Percentiles rank a stretch among this genome's conserved stretches.
phyloP scores from a whole-genome alignment of 2,888 invertebrate species.

The Dasypolia templi region DNA sequence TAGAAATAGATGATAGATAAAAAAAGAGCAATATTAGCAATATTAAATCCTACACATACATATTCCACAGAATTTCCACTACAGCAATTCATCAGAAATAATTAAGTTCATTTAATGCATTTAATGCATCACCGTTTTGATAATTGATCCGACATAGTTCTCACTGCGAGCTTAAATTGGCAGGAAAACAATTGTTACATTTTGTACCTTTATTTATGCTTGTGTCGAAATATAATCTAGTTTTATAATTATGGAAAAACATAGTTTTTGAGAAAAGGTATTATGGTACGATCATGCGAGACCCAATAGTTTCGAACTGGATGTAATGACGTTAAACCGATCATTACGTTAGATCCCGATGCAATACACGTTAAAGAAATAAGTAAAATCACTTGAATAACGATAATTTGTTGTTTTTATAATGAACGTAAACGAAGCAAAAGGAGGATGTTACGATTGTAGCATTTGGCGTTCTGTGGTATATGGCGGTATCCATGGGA shows the following conservation, averaged over 20 bases:
- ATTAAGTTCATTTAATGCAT: neutral
- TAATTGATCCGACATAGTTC: constrained; percentile 33
- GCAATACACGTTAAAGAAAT: neutral
- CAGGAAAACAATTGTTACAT: constrained; percentile 21
- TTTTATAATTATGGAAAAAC: neutral
- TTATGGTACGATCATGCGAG: neutral
- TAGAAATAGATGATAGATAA: neutral
- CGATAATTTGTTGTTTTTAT: neutral
- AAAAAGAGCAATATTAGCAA: neutral
- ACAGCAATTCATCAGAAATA: neutral
- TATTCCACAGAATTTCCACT: neutral
- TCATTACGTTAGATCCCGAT: neutral
- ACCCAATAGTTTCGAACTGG: neutral
- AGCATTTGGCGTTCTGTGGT: too few species aligned
- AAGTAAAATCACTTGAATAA: neutral
- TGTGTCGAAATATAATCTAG: neutral
- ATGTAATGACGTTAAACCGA: neutral
- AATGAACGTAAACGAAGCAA: neutral
- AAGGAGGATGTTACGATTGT: neutral
- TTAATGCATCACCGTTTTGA: neutral
- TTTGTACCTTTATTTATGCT: neutral
- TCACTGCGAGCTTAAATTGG: constrained; percentile 14
- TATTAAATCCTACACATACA: neutral
- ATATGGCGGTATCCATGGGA: neutral
- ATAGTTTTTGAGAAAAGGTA: neutral